Base-by-base conservation (phyloP, 1,140 invertebrate species). In the Bilobella aurantiaca region DNA sequence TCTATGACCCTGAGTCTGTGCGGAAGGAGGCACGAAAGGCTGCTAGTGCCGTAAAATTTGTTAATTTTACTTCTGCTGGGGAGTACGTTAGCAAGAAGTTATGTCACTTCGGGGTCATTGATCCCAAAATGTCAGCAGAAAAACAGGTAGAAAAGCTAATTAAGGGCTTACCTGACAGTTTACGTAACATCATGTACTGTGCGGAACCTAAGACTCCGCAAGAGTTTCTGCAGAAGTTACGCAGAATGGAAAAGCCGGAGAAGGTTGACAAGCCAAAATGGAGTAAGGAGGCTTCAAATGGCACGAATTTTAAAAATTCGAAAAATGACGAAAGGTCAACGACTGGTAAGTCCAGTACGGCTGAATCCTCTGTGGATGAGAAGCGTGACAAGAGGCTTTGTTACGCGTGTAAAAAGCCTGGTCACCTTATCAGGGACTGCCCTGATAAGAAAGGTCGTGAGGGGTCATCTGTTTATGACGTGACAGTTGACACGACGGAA, bases 91-190 rank as follows among this genome's bases (percentile, higher is more conserved):
- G 49, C 25, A 53, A 53, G 49, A 12, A 53, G 25, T 53, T 53
- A 23, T 5, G 12, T 53, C 21, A 5, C 49, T 53, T 53, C 21
- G 12, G 12, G 12, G 12, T 53, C 49, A 53, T 53, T 8, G 23
- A 53, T 53, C 49, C 49, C 5, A 53, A 12, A 14, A 53, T 53
- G 49, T 53, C 49, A 53, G 49, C 8, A 53, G 21, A 8, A 3
- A 53, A 53, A 23, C 49, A 53, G 23, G 49, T 53, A 23, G 49
- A 53, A 23, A 53, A 53, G 49, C 23, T 53, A 23, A 53, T 53
- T 23, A 53, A 53, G 49, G 49, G 49, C 12, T 53, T 53, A 23
- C 49, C 49, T 16, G 49, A 53, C 14, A 16, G 14, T 5, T 23
- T 53, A 16, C 49, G 49, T 23, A 53, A 53, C 49, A 53, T 53